These are phyloP conservation scores for Hippocampus abdominalis DNA, from an alignment of 2,113 vertebrate species.

Conservation along the genomic window DNA sequence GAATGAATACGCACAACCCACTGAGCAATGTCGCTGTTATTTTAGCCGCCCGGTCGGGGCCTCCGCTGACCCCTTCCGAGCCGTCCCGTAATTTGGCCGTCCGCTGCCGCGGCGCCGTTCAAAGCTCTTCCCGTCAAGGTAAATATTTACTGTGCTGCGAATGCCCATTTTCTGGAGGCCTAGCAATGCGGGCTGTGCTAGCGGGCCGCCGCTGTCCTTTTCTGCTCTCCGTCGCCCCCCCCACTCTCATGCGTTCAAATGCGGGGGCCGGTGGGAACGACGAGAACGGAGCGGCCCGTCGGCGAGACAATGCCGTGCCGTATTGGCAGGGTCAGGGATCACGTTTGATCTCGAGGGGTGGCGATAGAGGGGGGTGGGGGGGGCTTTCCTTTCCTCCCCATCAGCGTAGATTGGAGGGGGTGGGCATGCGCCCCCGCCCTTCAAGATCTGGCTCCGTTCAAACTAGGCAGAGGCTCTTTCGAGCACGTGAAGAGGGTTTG, in stretches of 20 bases:
- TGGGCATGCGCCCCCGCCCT: background rate
- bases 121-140: slow-evolving; percentile 50
- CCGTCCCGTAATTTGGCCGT: slow-evolving; percentile 25
- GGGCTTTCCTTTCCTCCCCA: slow-evolving; percentile 46
- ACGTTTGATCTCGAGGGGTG: slow-evolving; percentile 56
- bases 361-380: slow-evolving; percentile 22
- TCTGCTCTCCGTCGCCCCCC: slow-evolving; percentile 28
- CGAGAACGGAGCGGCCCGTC: slow-evolving; percentile 39
- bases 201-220: slow-evolving; percentile 36
- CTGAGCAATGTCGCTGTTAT: slow-evolving; percentile 49
- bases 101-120: slow-evolving; percentile 30
- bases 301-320: slow-evolving; percentile 54
- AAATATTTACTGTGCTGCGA: slow-evolving; percentile 55
- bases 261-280: slow-evolving; percentile 51
- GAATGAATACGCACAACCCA: slow-evolving; percentile 52
- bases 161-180: slow-evolving; percentile 33
- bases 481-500: background rate
- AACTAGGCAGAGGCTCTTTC: slow-evolving; percentile 12
- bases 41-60: slow-evolving; percentile 33
- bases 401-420: slow-evolving; percentile 31
- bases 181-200: slow-evolving; percentile 20
- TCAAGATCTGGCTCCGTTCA: slow-evolving; percentile 23
- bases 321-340: slow-evolving; percentile 57
- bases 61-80: slow-evolving; percentile 45
- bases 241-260: slow-evolving; percentile 42